Percentiles rank a stretch among this genome's conserved stretches.
Conservation (phyloP, 2,797 vertebrate genomes). For the Propithecus deckenii region DNA sequence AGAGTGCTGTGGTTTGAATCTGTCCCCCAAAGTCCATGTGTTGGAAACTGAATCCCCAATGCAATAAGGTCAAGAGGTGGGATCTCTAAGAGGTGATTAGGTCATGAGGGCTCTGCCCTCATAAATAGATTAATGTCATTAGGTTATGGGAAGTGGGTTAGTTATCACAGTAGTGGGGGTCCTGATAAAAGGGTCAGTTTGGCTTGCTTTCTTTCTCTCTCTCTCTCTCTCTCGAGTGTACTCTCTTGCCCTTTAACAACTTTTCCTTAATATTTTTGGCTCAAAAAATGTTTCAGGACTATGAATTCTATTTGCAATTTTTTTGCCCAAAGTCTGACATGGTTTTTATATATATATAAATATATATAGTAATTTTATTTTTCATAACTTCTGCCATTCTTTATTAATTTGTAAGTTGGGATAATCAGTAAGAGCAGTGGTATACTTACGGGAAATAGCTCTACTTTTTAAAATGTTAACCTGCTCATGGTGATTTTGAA, state of each 20-base stretch:
- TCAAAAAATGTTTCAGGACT: neutral
- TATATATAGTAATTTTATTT: neutral
- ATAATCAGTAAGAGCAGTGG: neutral
- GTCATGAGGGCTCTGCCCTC: neutral
- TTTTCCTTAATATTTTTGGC: neutral
- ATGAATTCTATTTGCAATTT: conserved; percentile 12
- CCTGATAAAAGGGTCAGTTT: neutral
- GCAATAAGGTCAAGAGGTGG: neutral
- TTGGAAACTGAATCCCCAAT: neutral
- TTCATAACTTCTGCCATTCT: neutral
- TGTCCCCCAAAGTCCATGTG: neutral
- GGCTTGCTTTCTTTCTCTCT: neutral
- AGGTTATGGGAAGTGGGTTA: neutral
- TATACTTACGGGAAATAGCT: neutral
- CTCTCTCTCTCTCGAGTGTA: neutral
- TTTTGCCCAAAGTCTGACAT: neutral
- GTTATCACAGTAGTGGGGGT: neutral
- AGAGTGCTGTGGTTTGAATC: neutral
- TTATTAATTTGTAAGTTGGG: neutral
- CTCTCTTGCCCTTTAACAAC: neutral
- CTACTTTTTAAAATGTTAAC: neutral
- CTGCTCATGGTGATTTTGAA: neutral
- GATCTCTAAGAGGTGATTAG: neutral
- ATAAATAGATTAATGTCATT: neutral
- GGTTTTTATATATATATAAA: neutral